Conservation (phyloP, 1,140 invertebrate species). For the Drosophila eugracilis region DNA sequence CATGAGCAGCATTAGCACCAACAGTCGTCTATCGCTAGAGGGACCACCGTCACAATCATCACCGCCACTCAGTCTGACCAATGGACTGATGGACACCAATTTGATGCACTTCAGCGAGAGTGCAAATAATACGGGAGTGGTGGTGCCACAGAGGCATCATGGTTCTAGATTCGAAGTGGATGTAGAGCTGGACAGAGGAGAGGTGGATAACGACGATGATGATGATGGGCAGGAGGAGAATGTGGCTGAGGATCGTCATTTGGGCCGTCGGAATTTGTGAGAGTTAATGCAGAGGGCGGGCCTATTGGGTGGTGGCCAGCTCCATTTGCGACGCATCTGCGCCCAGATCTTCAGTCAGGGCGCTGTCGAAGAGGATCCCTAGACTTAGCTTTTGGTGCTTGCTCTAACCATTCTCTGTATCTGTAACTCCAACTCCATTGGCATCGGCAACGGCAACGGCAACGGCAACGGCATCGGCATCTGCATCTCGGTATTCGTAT, state of each 20-base stretch:
- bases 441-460: not conserved
- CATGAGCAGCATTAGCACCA: constrained; percentile 92
- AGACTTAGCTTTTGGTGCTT: constrained; percentile 11
- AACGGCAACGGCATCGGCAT: not conserved
- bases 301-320: constrained; percentile 56
- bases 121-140: not conserved
- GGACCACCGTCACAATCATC: constrained; percentile 88
- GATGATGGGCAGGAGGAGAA: not conserved
- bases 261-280: constrained; percentile 69
- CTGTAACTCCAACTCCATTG: not conserved
- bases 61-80: constrained; percentile 87
- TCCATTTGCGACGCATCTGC: constrained; percentile 70
- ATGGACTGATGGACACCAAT: constrained; percentile 88
- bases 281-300: constrained; percentile 71
- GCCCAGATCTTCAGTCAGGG: constrained; percentile 55
- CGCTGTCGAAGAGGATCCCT: constrained; percentile 18
- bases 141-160: not conserved
- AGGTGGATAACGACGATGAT: not conserved
- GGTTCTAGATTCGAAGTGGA: constrained; percentile 78
- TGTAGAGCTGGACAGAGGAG: constrained; percentile 49
- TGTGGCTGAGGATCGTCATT: constrained; percentile 7
- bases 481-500: constrained; percentile 7
- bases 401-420: not conserved
- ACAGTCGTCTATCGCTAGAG: constrained; percentile 91
- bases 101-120: constrained; percentile 89